phyloP scores from a whole-genome alignment of 2,113 vertebrate genomes.

The Cephalopholis sonnerati region DNA sequence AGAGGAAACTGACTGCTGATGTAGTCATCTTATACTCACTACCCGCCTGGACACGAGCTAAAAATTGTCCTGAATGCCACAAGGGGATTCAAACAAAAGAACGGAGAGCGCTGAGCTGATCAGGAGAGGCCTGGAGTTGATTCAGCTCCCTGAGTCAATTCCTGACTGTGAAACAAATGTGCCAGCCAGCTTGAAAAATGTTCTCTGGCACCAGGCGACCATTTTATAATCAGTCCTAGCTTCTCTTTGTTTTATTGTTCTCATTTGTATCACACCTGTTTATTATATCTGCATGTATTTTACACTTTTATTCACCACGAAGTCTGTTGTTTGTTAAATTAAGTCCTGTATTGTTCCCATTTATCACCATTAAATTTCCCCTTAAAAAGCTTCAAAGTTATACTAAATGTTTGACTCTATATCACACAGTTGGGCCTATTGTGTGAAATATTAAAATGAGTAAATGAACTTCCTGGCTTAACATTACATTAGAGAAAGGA shows the following conservation, averaged over 20 bases:
- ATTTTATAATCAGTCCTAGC: conserved; percentile 35
- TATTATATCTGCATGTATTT: background rate
- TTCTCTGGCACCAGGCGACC: conserved; percentile 41
- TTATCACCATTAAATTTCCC: background rate
- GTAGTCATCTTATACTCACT: conserved; percentile 77
- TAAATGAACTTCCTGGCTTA: background rate
- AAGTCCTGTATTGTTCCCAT: background rate
- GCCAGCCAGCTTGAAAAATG: conserved; percentile 57
- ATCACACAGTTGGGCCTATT: background rate
- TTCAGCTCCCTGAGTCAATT: conserved; percentile 74
- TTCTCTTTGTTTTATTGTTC: conserved; percentile 12
- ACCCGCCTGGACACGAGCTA: conserved; percentile 71
- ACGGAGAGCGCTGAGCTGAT: conserved; percentile 66
- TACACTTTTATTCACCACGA: background rate
- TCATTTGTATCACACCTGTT: conserved; percentile 15
- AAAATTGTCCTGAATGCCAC: conserved; percentile 77
- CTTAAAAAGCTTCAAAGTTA: background rate
- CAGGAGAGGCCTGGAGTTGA: conserved; percentile 68
- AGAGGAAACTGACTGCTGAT: conserved; percentile 80
- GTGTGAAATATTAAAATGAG: background rate
- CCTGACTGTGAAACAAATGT: conserved; percentile 70
- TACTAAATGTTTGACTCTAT: background rate
- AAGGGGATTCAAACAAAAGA: conserved; percentile 77
- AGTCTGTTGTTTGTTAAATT: background rate
- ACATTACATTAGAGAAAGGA: background rate